Evolutionary conservation across 2,797 vertebrate species (phyloP).

Genomic region (Gallirallus australis): DNA sequence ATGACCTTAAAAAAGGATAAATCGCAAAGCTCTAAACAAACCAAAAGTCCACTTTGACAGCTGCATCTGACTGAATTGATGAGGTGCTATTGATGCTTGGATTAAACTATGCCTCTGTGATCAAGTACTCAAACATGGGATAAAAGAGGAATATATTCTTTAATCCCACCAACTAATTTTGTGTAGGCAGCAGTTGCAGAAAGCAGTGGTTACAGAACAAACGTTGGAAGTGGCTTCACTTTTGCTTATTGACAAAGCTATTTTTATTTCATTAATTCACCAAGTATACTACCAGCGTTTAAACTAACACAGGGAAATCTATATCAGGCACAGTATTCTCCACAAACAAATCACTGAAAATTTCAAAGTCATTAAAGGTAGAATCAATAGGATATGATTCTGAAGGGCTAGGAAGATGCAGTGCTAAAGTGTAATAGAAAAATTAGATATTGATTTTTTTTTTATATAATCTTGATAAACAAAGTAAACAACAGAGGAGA

Average conservation of each 20-base stretch:
- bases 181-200: conserved; percentile 79
- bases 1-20: conserved; percentile 85
- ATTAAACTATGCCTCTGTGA: conserved; percentile 95
- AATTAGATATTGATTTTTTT: conserved; percentile 70
- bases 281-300: conserved; percentile 75
- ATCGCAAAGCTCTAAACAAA: conserved; percentile 86
- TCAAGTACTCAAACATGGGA: conserved; percentile 95
- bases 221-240: conserved; percentile 76
- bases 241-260: conserved; percentile 82
- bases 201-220: conserved; percentile 75
- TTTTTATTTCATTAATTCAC: conserved; percentile 85
- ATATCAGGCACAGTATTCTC: conserved; percentile 71
- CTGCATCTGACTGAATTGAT: conserved; percentile 89
- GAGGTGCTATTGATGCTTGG: conserved; percentile 92
- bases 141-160: conserved; percentile 93
- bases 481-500: conserved; percentile 65
- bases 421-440: conserved; percentile 74
- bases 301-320: conserved; percentile 77
- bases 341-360: conserved; percentile 75
- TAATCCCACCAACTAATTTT: conserved; percentile 92
- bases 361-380: conserved; percentile 75
- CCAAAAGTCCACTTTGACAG: conserved; percentile 86
- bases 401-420: conserved; percentile 67
- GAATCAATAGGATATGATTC: conserved; percentile 77
- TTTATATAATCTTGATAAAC: conserved; percentile 60